Percentiles rank a stretch among this genome's conserved stretches.
Evolutionary conservation across 1,140 invertebrate genomes (phyloP).

Genomic region (Hestina assimilis): DNA sequence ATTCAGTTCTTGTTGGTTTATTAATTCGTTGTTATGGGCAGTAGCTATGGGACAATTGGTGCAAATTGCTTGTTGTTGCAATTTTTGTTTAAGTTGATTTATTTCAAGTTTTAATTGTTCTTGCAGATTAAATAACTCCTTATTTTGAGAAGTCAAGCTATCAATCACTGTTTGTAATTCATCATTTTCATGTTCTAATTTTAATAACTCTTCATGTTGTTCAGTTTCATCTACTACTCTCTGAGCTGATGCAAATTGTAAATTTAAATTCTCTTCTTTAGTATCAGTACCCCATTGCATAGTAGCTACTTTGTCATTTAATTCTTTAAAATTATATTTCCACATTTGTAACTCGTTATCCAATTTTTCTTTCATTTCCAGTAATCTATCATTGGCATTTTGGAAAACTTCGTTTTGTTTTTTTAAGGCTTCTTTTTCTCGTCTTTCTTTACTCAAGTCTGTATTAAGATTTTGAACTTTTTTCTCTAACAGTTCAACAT

Average conservation of each 20-base stretch:
- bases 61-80: conserved; percentile 15
- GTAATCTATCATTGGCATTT: conserved; percentile 86
- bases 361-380: conserved; percentile 89
- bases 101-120: conserved; percentile 42
- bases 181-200: conserved; percentile 84
- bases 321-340: conserved; percentile 83
- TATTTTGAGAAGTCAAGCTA: conserved; percentile 52
- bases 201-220: conserved; percentile 78
- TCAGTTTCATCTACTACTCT: conserved; percentile 45
- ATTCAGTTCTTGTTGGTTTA: conserved; percentile 4
- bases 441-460: conserved; percentile 79
- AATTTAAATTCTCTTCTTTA: conserved; percentile 33
- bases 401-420: conserved; percentile 87
- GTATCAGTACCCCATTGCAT: conserved; percentile 79
- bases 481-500: conserved; percentile 83
- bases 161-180: conserved; percentile 84
- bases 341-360: conserved; percentile 85
- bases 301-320: conserved; percentile 80
- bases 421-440: conserved; percentile 82
- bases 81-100: conserved; percentile 18
- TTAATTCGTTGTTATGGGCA: conserved; percentile 11
- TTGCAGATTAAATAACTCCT: conserved; percentile 40
- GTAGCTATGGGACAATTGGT: conserved; percentile 33
- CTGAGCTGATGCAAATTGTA: conserved; percentile 15
- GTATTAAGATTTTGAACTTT: conserved; percentile 79